A percentile compares a stretch with the other conserved stretches of the same genome.
phyloP scores from a whole-genome alignment of 2,797 vertebrate genomes.

The Stomatorhinus walkeri region DNA sequence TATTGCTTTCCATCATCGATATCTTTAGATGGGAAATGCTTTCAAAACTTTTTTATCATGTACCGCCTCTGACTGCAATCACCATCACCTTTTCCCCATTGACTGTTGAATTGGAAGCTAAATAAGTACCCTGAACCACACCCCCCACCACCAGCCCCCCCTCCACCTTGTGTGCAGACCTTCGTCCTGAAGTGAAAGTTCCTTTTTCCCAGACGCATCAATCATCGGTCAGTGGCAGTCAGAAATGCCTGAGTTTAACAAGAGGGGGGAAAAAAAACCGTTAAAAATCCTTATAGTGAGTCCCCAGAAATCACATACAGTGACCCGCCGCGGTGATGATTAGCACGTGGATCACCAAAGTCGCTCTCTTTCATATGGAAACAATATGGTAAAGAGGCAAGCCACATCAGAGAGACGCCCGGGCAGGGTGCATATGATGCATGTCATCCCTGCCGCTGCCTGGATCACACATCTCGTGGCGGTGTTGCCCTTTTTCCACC shows the following conservation, averaged over 20 bases:
- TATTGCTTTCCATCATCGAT: not conserved
- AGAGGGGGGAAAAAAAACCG: not conserved
- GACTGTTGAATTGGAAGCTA: not conserved
- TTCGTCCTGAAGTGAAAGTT: conserved; percentile 12
- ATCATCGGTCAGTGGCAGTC: not conserved
- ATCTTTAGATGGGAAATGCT: not conserved
- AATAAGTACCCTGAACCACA: not conserved
- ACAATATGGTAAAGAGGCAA: conserved; percentile 57
- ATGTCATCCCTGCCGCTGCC: conserved; percentile 57
- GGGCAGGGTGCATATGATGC: conserved; percentile 48
- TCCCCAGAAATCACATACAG: not conserved
- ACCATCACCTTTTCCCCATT: not conserved
- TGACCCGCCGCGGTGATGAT: not conserved
- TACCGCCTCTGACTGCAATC: not conserved
- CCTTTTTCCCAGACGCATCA: not conserved
- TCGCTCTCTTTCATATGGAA: conserved; percentile 57
- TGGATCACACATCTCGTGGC: conserved; percentile 39
- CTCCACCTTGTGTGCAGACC: not conserved
- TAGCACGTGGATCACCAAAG: conserved; percentile 46
- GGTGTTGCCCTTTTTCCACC: not conserved
- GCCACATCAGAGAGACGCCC: conserved; percentile 59
- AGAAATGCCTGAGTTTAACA: not conserved
- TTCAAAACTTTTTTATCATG: not conserved
- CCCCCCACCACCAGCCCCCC: not conserved
- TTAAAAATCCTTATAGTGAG: not conserved